Percentiles rank a stretch among this genome's conserved stretches.
These are phyloP conservation scores for Beaufortia kweichowensis DNA, from an alignment of 2,113 vertebrate genomes.

Conservation along the genomic window DNA sequence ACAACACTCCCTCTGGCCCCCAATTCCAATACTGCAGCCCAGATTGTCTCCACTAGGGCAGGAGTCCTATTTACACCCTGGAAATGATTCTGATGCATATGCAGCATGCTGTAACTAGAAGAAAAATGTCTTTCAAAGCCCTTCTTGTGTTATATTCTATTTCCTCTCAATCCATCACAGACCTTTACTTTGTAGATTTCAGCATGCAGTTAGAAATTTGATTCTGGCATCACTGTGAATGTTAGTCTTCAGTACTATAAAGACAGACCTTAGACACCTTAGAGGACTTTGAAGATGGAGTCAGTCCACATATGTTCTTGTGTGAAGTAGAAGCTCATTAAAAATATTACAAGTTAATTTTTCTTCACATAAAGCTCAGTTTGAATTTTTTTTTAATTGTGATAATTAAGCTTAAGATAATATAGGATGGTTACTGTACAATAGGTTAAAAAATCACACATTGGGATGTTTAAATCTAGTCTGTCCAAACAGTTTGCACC, in stretches of 20 bases:
- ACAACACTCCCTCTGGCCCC: conserved; percentile 22
- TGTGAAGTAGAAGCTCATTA: conserved; percentile 37
- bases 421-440: no score
- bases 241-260: neutral
- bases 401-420: no score
- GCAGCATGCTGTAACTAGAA: neutral
- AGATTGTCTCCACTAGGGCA: conserved; percentile 9
- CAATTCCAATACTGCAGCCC: conserved; percentile 25
- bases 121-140: conserved; percentile 11
- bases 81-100: conserved; percentile 32
- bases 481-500: no score
- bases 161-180: conserved; percentile 9
- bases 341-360: conserved; percentile 28
- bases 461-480: no score
- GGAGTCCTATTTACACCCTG: neutral
- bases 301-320: conserved; percentile 17
- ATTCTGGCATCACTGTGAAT: neutral
- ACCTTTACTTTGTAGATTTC: neutral
- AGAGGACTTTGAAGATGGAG: conserved; percentile 1
- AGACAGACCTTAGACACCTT: no score
- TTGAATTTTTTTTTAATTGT: neutral
- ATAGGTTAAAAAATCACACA: no score
- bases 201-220: neutral
- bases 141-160: neutral
- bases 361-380: conserved; percentile 6